A percentile compares a stretch with the other conserved stretches of the same genome.
Evolutionary conservation across 1,140 invertebrate genomes (phyloP).

Genomic region (Latrodectus geometricus): DNA sequence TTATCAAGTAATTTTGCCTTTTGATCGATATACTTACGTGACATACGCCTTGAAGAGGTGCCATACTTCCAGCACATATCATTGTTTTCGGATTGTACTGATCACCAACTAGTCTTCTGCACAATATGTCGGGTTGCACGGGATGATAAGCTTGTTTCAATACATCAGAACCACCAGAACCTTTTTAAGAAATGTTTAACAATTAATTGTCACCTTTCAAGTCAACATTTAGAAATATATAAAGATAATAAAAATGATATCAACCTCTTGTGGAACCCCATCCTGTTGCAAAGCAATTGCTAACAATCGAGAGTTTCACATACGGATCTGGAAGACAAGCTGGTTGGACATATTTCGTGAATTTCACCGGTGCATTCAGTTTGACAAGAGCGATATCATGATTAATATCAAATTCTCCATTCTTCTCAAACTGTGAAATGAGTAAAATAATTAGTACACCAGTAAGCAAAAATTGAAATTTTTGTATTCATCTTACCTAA

Average conservation of each 20-base stretch:
- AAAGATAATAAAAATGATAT: too few species aligned
- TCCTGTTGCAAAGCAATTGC: slow-evolving; percentile 42
- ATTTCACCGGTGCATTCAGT: slow-evolving; percentile 53
- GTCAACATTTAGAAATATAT: too few species aligned
- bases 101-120: neutral
- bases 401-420: slow-evolving; percentile 34
- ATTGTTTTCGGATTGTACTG: slow-evolving; percentile 12
- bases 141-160: slow-evolving; percentile 46
- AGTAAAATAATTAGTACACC: too few species aligned
- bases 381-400: slow-evolving; percentile 63
- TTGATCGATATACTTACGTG: slow-evolving; percentile 29
- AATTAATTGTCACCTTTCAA: too few species aligned
- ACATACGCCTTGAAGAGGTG: slow-evolving; percentile 26
- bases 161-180: slow-evolving; percentile 19
- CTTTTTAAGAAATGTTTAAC: neutral
- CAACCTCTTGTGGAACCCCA: slow-evolving; percentile 55
- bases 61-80: slow-evolving; percentile 50
- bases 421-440: slow-evolving; percentile 15
- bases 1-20: too few species aligned
- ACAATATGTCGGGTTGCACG: neutral
- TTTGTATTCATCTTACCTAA: too few species aligned
- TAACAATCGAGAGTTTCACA: neutral
- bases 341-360: slow-evolving; percentile 58
- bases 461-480: too few species aligned
- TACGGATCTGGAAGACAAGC: neutral